Percentiles rank a stretch among this genome's conserved stretches.
phyloP scores from a whole-genome alignment of 2,888 invertebrate species.

The Nasonia oneida region DNA sequence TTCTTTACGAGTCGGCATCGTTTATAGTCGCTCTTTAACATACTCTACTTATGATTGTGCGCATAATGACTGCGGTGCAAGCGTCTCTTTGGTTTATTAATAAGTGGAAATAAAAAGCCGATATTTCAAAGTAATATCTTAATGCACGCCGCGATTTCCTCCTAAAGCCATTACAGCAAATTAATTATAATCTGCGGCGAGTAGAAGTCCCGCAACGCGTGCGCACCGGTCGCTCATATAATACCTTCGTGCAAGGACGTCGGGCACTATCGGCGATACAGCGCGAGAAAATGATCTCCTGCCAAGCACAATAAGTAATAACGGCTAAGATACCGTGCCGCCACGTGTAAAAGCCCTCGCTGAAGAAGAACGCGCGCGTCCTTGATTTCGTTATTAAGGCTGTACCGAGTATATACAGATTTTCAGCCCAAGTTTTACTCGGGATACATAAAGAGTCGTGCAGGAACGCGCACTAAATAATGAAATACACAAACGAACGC shows the following conservation, averaged over 20 bases:
- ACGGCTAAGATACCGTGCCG: conserved; percentile 25
- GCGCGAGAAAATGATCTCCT: neutral
- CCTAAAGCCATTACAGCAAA: conserved; percentile 15
- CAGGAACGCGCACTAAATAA: conserved; percentile 36
- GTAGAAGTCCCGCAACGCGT: neutral
- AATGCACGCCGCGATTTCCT: conserved; percentile 11
- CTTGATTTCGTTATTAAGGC: conserved; percentile 52
- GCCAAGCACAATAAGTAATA: conserved; percentile 39
- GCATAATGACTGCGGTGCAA: neutral
- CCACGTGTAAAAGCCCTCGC: neutral
- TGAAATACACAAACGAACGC: conserved; percentile 28
- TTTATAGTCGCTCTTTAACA: neutral
- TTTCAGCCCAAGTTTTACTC: neutral
- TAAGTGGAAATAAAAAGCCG: neutral
- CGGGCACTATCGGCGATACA: conserved; percentile 6
- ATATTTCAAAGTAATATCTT: conserved; percentile 44
- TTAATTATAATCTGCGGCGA: conserved; percentile 31
- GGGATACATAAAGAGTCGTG: neutral
- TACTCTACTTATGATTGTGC: neutral
- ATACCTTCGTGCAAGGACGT: neutral
- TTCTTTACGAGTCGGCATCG: neutral
- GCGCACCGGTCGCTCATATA: neutral
- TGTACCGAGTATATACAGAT: conserved; percentile 39
- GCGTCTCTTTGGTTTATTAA: neutral
- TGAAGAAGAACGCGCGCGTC: neutral